A percentile compares a stretch with the other conserved stretches of the same genome.
Conservation (phyloP, 2,888 invertebrate species). For the Ophraella communa region DNA sequence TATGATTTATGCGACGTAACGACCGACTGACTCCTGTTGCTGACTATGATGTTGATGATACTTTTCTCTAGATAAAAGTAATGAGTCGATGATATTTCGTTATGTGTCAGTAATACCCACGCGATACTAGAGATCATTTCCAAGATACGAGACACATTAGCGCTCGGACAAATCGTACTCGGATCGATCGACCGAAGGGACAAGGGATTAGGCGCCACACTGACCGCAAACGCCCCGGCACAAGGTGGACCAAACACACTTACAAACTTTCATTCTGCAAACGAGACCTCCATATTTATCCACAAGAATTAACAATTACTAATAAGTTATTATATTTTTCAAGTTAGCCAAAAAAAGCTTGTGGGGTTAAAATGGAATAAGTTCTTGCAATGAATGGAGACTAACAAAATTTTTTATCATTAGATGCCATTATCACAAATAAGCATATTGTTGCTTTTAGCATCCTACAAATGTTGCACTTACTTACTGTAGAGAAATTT, state of each 20-base stretch:
- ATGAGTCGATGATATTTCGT: conserved; percentile 25
- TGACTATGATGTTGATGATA: not conserved
- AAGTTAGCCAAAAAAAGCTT: too few species aligned
- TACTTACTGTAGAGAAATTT: too few species aligned
- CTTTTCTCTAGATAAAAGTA: not conserved
- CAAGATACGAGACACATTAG: conserved; percentile 48
- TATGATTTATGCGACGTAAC: too few species aligned
- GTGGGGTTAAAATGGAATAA: too few species aligned
- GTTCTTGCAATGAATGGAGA: too few species aligned
- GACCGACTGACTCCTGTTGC: not conserved
- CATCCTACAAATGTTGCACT: too few species aligned
- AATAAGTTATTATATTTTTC: too few species aligned
- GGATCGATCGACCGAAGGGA: conserved; percentile 46
- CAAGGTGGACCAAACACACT: conserved; percentile 28
- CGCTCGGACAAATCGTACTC: conserved; percentile 48
- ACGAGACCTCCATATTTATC: not conserved
- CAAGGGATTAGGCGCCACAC: conserved; percentile 48
- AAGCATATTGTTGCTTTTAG: too few species aligned
- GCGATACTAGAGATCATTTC: conserved; percentile 43
- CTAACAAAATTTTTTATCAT: too few species aligned
- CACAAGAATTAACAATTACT: too few species aligned
- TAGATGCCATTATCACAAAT: too few species aligned
- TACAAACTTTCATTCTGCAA: not conserved
- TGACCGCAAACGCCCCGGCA: conserved; percentile 37
- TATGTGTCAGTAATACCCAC: conserved; percentile 41